A percentile compares a stretch with the other conserved stretches of the same genome.
These are phyloP conservation scores for Aporrectodea caliginosa DNA, from an alignment of 1,140 invertebrate genomes.

Conservation along the genomic window DNA sequence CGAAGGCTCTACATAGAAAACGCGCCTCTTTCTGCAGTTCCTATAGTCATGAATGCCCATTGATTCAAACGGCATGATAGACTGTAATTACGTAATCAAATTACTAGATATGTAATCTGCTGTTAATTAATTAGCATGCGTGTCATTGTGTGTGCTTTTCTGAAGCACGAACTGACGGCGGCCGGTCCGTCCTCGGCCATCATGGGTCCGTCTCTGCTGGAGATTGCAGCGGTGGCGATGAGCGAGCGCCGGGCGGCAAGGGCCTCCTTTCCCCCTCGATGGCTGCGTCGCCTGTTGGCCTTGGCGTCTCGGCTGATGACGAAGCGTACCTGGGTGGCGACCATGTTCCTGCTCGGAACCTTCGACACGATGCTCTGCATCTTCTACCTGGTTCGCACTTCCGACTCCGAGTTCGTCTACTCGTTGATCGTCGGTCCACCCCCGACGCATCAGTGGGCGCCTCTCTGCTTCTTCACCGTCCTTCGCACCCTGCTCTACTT, in stretches of 20 bases:
- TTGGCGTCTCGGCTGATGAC: neutral
- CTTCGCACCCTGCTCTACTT: neutral
- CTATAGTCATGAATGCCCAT: neutral
- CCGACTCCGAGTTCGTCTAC: neutral
- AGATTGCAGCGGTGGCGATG: neutral
- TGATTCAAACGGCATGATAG: neutral
- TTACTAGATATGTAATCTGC: neutral
- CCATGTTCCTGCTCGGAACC: slow-evolving; percentile 17
- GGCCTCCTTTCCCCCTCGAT: neutral
- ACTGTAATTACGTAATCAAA: neutral
- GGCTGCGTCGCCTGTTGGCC: neutral
- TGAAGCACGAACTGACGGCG: neutral
- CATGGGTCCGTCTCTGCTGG: neutral
- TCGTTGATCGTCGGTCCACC: neutral
- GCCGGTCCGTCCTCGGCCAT: too few relatives aligned
- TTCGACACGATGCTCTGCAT: neutral
- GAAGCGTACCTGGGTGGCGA: slow-evolving; percentile 8
- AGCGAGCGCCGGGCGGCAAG: neutral
- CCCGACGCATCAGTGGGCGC: slow-evolving; percentile 8
- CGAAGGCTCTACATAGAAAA: neutral
- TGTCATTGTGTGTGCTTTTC: neutral
- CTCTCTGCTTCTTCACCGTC: slow-evolving; percentile 15
- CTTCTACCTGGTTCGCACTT: neutral
- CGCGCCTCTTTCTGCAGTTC: neutral
- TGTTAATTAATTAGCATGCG: neutral